A percentile compares a stretch with the other conserved stretches of the same genome.
These are phyloP conservation scores for Oxytorus armatus DNA, from an alignment of 2,888 invertebrate species.

Conservation along the genomic window DNA sequence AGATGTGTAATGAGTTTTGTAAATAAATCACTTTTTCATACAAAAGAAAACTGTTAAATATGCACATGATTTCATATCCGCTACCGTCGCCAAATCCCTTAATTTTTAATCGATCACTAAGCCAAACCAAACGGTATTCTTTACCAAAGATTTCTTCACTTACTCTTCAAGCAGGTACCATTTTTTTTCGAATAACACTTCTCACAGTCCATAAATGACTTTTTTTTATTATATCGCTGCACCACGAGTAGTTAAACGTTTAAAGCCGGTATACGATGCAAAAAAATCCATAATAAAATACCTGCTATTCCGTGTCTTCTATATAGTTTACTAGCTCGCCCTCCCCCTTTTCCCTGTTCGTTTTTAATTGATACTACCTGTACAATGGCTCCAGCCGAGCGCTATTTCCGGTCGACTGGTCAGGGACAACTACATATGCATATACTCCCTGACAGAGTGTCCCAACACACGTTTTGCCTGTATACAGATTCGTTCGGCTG, in stretches of 20 bases:
- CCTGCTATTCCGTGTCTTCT: conserved; percentile 29
- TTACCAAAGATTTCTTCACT: too few species aligned
- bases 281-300: conserved; percentile 8
- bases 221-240: too few species aligned
- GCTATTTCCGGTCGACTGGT: conserved; percentile 76
- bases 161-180: too few species aligned
- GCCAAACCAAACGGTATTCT: too few species aligned
- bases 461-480: conserved; percentile 27
- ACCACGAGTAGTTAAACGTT: neutral
- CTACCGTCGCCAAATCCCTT: too few species aligned
- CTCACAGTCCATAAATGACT: too few species aligned
- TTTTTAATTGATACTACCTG: conserved; percentile 67
- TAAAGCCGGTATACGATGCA: neutral
- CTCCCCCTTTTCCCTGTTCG: conserved; percentile 45
- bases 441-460: conserved; percentile 50
- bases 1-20: too few species aligned
- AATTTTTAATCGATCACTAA: too few species aligned
- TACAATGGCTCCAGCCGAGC: conserved; percentile 73
- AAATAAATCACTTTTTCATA: too few species aligned
- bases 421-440: conserved; percentile 73
- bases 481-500: conserved; percentile 13
- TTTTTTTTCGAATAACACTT: too few species aligned
- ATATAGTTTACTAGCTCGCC: neutral
- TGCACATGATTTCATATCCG: too few species aligned
- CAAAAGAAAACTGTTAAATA: too few species aligned